Conservation (phyloP, 1,140 invertebrate genomes). For the Conus ventricosus region DNA sequence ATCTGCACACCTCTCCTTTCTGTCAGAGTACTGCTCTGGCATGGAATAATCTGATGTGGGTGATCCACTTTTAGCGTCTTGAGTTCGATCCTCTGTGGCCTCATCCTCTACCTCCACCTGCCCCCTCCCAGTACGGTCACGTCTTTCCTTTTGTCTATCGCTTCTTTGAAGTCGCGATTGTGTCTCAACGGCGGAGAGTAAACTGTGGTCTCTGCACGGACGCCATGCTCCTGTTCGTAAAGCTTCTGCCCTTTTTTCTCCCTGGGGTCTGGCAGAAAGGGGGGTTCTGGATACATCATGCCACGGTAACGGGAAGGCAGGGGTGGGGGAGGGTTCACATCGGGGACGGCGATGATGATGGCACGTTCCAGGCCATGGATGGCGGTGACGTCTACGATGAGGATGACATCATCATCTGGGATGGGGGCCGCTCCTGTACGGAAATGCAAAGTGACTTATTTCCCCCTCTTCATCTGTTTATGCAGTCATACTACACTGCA, state of each 20-base stretch:
- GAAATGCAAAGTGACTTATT: background rate
- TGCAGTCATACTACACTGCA: background rate
- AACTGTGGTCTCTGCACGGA: background rate
- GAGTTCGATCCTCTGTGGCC: too few species aligned
- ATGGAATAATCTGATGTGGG: too few species aligned
- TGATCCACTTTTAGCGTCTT: background rate
- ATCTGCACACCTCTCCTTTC: too few species aligned
- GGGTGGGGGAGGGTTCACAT: background rate
- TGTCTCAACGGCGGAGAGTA: background rate
- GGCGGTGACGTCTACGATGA: background rate
- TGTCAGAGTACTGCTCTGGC: too few species aligned
- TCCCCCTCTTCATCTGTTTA: too few species aligned
- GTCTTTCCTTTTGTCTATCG: background rate
- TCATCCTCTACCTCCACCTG: background rate
- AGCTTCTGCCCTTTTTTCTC: background rate
- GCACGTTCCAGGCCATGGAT: conserved; percentile 3
- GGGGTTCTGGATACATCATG: background rate
- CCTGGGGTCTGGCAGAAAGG: background rate
- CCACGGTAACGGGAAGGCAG: background rate
- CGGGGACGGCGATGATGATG: background rate
- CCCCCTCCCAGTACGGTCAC: background rate
- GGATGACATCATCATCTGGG: background rate
- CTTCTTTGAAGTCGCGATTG: background rate
- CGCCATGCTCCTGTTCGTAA: background rate
- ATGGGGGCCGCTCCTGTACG: background rate